These are phyloP conservation scores for Polyploca ridens DNA, from an alignment of 2,888 invertebrate species.

Conservation along the genomic window DNA sequence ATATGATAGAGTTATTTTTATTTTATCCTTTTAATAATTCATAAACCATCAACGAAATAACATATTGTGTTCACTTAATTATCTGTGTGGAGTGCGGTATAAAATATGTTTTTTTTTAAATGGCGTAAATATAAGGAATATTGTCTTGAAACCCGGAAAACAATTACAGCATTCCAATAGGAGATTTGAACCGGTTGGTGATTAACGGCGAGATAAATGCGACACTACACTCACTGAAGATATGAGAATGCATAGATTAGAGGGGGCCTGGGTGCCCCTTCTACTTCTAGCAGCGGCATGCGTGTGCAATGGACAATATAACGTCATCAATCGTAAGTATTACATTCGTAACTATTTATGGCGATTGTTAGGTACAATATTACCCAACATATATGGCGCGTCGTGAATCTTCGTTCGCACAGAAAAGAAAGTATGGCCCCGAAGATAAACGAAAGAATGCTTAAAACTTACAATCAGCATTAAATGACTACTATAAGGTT, in stretches of 20 bases:
- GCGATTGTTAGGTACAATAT: too few relatives aligned
- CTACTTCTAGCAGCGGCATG: slow-evolving; percentile 42
- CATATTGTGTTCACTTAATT: neutral
- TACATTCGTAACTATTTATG: slow-evolving; percentile 4
- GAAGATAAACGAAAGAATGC: too few relatives aligned
- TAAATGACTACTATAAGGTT: too few relatives aligned
- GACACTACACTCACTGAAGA: slow-evolving; percentile 37
- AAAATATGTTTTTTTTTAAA: slow-evolving; percentile 16
- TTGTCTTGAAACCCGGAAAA: slow-evolving; percentile 21
- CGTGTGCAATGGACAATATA: slow-evolving; percentile 42
- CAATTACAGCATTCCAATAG: slow-evolving; percentile 43
- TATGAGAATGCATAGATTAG: slow-evolving; percentile 52
- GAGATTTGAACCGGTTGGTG: slow-evolving; percentile 28
- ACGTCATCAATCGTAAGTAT: slow-evolving; percentile 63
- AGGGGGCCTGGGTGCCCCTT: slow-evolving; percentile 57
- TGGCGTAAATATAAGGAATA: slow-evolving; percentile 10
- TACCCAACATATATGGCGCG: too few relatives aligned
- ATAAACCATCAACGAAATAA: neutral
- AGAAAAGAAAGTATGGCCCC: too few relatives aligned
- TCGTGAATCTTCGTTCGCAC: too few relatives aligned
- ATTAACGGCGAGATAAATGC: slow-evolving; percentile 47
- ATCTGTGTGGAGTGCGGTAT: slow-evolving; percentile 48
- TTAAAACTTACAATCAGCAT: too few relatives aligned
- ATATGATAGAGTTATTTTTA: too few relatives aligned
- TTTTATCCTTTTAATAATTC: too few relatives aligned